phyloP scores from a whole-genome alignment of 1,140 invertebrate genomes.

The Lycorma delicatula region DNA sequence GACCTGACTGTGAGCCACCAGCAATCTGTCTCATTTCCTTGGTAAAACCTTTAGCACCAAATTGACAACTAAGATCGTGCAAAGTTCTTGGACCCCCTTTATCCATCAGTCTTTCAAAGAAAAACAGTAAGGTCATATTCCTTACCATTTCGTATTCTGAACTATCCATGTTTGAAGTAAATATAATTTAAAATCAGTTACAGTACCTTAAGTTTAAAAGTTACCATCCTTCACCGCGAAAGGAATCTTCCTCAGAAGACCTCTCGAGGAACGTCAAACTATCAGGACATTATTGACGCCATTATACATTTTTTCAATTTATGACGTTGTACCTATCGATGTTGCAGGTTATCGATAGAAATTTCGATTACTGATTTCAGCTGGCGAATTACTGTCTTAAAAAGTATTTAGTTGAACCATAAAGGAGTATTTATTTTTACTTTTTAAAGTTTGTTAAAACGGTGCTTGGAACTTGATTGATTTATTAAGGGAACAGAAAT shows the following conservation, averaged over 20 bases:
- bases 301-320: conserved; percentile 6
- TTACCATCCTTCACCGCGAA: not conserved
- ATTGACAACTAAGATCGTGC: conserved; percentile 93
- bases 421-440: too few relatives aligned
- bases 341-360: too few relatives aligned
- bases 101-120: conserved; percentile 88
- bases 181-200: not conserved
- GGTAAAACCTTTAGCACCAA: conserved; percentile 90
- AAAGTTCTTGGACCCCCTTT: conserved; percentile 87
- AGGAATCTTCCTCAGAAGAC: conserved; percentile 11
- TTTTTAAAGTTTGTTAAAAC: too few relatives aligned
- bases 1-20: conserved; percentile 84
- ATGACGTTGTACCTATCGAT: too few relatives aligned
- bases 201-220: conserved; percentile 3
- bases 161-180: conserved; percentile 60
- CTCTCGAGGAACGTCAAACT: conserved; percentile 1
- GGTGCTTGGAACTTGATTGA: too few relatives aligned
- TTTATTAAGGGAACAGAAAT: too few relatives aligned
- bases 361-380: too few relatives aligned
- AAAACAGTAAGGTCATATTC: conserved; percentile 92
- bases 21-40: conserved; percentile 94
- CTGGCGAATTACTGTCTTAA: too few relatives aligned
- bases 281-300: conserved; percentile 11
- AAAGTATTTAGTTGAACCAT: too few relatives aligned
- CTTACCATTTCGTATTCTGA: conserved; percentile 87